phyloP scores from a whole-genome alignment of 2,888 invertebrate genomes.

The Aplocera efformata region DNA sequence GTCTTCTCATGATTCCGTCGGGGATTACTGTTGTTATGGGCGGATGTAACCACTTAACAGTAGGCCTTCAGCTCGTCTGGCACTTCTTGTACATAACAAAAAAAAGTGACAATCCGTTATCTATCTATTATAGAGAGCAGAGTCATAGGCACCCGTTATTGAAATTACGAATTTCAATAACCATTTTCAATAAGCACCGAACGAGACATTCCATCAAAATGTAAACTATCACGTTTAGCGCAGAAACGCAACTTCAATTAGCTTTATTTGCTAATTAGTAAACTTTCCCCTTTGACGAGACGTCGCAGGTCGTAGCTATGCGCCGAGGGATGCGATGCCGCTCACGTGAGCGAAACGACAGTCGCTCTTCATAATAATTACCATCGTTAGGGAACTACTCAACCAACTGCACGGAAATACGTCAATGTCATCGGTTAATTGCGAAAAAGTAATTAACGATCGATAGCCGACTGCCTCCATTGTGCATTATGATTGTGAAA shows the following conservation, averaged over 20 bases:
- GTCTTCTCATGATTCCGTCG: too few relatives aligned
- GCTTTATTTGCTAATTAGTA: constrained; percentile 72
- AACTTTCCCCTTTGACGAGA: constrained; percentile 62
- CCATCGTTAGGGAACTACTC: constrained; percentile 42
- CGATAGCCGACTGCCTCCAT: constrained; percentile 29
- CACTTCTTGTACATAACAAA: too few relatives aligned
- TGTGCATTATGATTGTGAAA: too few relatives aligned
- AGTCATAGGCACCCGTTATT: too few relatives aligned
- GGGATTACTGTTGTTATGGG: too few relatives aligned
- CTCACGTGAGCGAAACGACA: constrained; percentile 27
- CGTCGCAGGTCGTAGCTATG: constrained; percentile 16
- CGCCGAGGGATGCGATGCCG: constrained; percentile 13
- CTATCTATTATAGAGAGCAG: too few relatives aligned
- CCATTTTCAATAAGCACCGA: constrained; percentile 37
- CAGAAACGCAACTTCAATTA: constrained; percentile 56
- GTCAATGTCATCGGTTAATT: constrained; percentile 37
- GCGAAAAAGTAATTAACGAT: constrained; percentile 36
- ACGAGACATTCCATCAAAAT: constrained; percentile 39
- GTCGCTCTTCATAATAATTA: constrained; percentile 54
- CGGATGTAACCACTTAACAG: too few relatives aligned
- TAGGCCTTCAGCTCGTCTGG: too few relatives aligned
- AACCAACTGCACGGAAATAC: constrained; percentile 29
- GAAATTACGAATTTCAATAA: too few relatives aligned
- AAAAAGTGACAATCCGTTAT: too few relatives aligned
- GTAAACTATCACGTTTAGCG: constrained; percentile 51